Evolutionary conservation across 2,888 invertebrate species (phyloP), one percentile per base, ranked within the genome.

Genomic region (Apantesis nais): DNA sequence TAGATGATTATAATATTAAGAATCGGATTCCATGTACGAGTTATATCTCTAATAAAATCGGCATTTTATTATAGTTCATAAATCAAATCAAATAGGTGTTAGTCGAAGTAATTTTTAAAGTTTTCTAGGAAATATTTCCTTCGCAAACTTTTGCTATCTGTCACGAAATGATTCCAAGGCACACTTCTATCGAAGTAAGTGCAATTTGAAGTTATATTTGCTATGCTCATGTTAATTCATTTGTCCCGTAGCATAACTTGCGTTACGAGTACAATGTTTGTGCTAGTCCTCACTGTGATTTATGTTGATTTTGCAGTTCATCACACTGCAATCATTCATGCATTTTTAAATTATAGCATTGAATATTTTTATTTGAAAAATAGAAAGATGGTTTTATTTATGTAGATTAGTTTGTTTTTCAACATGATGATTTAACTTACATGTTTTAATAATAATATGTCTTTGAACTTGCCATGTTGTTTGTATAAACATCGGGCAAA

Each of bases 81-180:
- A 89, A 88, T 90, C 87, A 89, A 85, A 86, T 85, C 55, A 85
- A 87, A 87, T 88, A 86, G 85, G 85, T 88, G 86, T 87, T 84
- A 79, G 74, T 81, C 78, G 75, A 88, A 88, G 86, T 87, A 86
- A 90, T 89, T 85, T 85, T 81, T 85, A 89, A 89, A 86, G 85
- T 88, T 84, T 77, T 77, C 71, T 81, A 83, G 85, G 85, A 88
- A 89, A 90, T 85, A 88, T 87, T 86, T 87, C 85, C 85, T 84
- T 86, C 83, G 78, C 72, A 79, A 90, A 91, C 85, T 89, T 91
- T 78, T 74, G 78, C 85, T 81, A 89, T 88, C 88, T 88, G 85
- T 88, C 88, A 86, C 80, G 77, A 74, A 83, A 78, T 71, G 44
- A 75, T 78, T 75, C 73, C 67, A 71, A 71, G 67, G 65, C 69